Evolutionary conservation across 2,888 invertebrate species (phyloP), one percentile per base, ranked within the genome.

Genomic region (Eubasilissa splendida): DNA sequence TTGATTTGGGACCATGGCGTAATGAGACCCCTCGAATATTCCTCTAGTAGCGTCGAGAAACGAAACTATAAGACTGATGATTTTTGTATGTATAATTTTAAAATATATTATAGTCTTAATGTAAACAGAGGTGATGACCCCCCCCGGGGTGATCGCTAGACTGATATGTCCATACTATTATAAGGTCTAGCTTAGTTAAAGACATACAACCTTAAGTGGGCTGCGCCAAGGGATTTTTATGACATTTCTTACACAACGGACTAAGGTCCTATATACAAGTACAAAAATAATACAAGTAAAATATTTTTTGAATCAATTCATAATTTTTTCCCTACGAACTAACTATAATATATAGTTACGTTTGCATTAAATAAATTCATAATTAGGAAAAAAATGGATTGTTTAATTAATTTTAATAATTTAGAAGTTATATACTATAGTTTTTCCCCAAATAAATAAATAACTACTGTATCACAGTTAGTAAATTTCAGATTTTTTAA

Each of bases 51-150:
- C 70, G 58, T 56, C 76, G 82, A 83, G 80, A 80, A 79, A 79
- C 80, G 82, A 83, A 83, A 83, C 76, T 77, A 77, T 81, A 83
- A 83, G 83, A 83, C 83, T 83, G 83, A 83, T 65, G 75, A 77
- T 65, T 83, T 80, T 54, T 71, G 53, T 54, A 54, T 66, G 33
- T 65, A 65, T 77, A 77, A 77, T 77, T 77, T 77, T 56, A 77
- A 66, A 12, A 50, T 63, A 73, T 59, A 53, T 53, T 79, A 79
- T 71, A 78, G 59, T 58, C 53, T 79, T 79, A 70, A 68, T 68
- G 70, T 70, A 77, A 77, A 58, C 60, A 42, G 52, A 68, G 56
- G 66, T 11, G 66, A 70, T 60, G 70, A 59, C 53, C 68, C 77
- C 68, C 77, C 22, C n/a, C 50, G 77, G 77, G 77, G 66, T 59